A percentile compares a stretch with the other conserved stretches of the same genome.
Conservation (phyloP, 1,140 invertebrate genomes). For the Drosophila nebulosa region DNA sequence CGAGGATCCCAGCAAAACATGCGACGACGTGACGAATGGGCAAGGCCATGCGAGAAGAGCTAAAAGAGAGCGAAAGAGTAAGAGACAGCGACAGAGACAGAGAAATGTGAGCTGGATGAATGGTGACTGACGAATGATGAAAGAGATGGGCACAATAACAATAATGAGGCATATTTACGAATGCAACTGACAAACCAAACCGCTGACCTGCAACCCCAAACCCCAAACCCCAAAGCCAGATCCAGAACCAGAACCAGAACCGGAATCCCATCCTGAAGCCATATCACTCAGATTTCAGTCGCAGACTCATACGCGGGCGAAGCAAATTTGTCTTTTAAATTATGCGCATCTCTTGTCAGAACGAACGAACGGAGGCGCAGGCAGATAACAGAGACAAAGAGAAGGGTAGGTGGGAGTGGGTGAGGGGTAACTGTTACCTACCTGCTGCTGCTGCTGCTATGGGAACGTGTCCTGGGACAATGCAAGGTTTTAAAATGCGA, state of each 20-base stretch:
- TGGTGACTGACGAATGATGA: neutral
- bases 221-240: neutral
- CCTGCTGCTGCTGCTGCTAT: neutral
- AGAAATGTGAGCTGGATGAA: neutral
- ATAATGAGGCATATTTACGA: constrained; percentile 70
- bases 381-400: neutral
- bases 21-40: constrained; percentile 74
- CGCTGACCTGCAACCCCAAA: neutral
- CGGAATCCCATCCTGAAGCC: neutral
- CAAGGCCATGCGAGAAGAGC: neutral
- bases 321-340: constrained; percentile 71
- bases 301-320: constrained; percentile 16
- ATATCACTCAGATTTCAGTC: neutral
- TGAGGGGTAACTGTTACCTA: no score
- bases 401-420: neutral
- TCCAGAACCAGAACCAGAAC: neutral
- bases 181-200: constrained; percentile 39
- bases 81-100: no score
- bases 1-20: constrained; percentile 57
- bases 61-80: no score
- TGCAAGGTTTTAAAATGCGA: constrained; percentile 69
- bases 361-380: neutral
- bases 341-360: constrained; percentile 61
- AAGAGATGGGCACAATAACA: constrained; percentile 36
- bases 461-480: constrained; percentile 49